phyloP scores from a whole-genome alignment of 1,140 invertebrate species.

The Armadillidium nasatum region DNA sequence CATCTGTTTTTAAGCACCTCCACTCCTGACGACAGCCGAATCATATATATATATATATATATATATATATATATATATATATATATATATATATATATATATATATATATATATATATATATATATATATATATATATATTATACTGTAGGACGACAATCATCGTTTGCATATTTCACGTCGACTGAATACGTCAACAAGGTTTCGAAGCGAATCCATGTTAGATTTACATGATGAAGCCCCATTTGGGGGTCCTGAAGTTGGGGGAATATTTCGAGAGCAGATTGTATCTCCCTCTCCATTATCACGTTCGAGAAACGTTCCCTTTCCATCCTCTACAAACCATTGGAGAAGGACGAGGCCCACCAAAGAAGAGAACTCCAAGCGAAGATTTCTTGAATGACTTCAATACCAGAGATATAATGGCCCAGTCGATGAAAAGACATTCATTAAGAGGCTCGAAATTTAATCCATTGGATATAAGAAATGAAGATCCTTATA shows the following conservation, averaged over 20 bases:
- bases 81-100: too few relatives aligned
- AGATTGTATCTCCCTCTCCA: too few relatives aligned
- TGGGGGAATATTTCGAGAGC: too few relatives aligned
- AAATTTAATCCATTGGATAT: slow-evolving; percentile 33
- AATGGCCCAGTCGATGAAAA: slow-evolving; percentile 40
- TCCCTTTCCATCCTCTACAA: neutral
- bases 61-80: too few relatives aligned
- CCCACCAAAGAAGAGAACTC: neutral
- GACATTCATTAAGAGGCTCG: slow-evolving; percentile 36
- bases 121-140: neutral
- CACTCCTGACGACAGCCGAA: too few relatives aligned
- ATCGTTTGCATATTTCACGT: slow-evolving; percentile 19
- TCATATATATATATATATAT: too few relatives aligned
- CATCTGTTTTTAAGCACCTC: too few relatives aligned
- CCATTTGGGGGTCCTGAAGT: too few relatives aligned
- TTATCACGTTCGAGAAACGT: too few relatives aligned
- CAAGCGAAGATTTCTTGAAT: slow-evolving; percentile 22
- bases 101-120: too few relatives aligned
- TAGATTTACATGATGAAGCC: slow-evolving; percentile 16
- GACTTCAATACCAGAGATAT: slow-evolving; percentile 32
- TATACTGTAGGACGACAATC: slow-evolving; percentile 30
- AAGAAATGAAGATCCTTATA: slow-evolving; percentile 24
- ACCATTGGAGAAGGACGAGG: neutral
- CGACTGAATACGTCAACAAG: slow-evolving; percentile 20
- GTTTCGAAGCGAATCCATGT: slow-evolving; percentile 28